Percentiles rank a stretch among this genome's conserved stretches.
These are phyloP conservation scores for Brachypterus glaber DNA, from an alignment of 2,888 invertebrate genomes.

Conservation along the genomic window DNA sequence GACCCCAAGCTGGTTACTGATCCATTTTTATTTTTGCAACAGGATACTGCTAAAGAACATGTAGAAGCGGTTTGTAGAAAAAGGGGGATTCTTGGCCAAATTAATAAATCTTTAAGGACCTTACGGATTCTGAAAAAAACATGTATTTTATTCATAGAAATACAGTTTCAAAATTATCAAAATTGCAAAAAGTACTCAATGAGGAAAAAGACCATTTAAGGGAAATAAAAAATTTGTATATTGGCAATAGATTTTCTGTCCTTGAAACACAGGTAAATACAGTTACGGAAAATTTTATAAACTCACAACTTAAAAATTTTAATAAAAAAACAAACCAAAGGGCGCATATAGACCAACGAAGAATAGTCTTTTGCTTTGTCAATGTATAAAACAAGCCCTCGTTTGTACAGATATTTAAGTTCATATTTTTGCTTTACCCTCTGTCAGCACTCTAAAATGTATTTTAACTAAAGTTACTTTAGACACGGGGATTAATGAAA, in stretches of 20 bases:
- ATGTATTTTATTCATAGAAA: conserved; percentile 11
- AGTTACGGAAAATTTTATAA: conserved; percentile 20
- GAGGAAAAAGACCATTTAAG: no score
- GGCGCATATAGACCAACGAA: conserved; percentile 15
- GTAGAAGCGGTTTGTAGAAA: no score
- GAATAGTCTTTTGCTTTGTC: conserved; percentile 23
- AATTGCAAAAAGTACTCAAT: conserved; percentile 7
- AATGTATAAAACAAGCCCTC: conserved; percentile 21
- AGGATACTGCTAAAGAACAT: no score
- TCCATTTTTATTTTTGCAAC: no score
- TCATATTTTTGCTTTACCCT: conserved; percentile 20
- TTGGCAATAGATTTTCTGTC: conserved; percentile 13
- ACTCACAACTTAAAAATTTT: conserved; percentile 18
- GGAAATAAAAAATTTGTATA: conserved; percentile 14
- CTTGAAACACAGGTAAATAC: conserved; percentile 18
- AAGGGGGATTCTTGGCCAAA: no score
- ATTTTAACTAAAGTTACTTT: conserved; percentile 20
- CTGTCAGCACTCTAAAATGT: conserved; percentile 17
- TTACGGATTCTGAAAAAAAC: conserved; percentile 2
- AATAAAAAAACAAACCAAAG: conserved; percentile 10
- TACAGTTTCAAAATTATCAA: conserved; percentile 4
- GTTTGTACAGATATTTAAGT: conserved; percentile 18
- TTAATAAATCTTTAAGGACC: neutral
- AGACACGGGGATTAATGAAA: conserved; percentile 16
- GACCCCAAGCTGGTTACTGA: no score